Evolutionary conservation across 1,140 invertebrate species (phyloP), one percentile per base, ranked within the genome.

Genomic region (Listronotus oregonensis): DNA sequence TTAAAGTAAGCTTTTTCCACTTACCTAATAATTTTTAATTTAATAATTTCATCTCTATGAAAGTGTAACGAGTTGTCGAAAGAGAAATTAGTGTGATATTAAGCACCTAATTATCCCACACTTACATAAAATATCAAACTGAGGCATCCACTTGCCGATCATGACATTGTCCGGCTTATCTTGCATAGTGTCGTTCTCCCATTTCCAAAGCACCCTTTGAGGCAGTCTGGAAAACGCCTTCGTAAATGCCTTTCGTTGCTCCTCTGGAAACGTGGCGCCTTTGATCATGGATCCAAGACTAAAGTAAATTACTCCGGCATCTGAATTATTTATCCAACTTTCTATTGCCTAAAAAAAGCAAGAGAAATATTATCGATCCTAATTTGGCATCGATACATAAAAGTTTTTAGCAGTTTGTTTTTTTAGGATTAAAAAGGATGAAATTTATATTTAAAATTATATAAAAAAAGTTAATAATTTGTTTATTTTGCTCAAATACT

Each of bases 141-240:
- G 89, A 1, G 89, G 90, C 68, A 89, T 72, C 89, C 89, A 91
- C 70, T 84, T 84, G 12, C 80, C 75, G 6, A 87, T 74, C 68
- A 84, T 82, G 37, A 91, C 80, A 78, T 91, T 91, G 54, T 82
- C 77, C 10, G 86, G 84, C 64, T 86, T 80, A n/a, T 83, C 77
- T 0, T 81, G 74, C 65, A 85, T 70, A 12, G 68, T 58, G 8
- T 88, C 83, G 61, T 82, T 82, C 72, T 90, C 88, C 87, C 86
- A 91, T 81, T 90, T 90, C 89, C 88, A 90, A 50, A 91, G 79
- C 37, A 90, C 85, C 67, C 83, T 80, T 57, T 89, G 84, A 37
- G 85, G 83, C 1, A 90, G 69, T 39, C 82, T 76, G 0, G 81
- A 73, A 60, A 90, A 87, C 1, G 83, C 84, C 12, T 79, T 80